These are phyloP conservation scores for Xanthorhoe spadicearia DNA, from an alignment of 2,888 invertebrate species.

Conservation along the genomic window DNA sequence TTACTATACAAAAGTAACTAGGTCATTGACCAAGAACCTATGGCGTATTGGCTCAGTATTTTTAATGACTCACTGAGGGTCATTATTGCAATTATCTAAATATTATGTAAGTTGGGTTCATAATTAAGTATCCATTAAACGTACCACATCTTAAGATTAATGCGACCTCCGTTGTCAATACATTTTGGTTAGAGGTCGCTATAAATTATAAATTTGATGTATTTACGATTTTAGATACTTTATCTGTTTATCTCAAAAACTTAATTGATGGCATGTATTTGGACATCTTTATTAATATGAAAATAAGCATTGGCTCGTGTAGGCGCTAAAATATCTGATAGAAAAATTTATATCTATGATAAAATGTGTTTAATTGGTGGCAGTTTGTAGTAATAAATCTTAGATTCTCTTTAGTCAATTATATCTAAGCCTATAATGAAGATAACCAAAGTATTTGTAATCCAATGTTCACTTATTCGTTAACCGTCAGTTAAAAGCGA, in stretches of 20 bases:
- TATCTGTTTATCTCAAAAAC: conserved; percentile 14
- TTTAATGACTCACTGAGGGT: conserved; percentile 9
- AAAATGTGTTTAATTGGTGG: conserved; percentile 4
- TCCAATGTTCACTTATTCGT: neutral
- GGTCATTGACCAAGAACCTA: no score
- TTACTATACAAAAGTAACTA: no score
- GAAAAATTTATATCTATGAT: conserved; percentile 1
- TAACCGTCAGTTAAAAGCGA: neutral
- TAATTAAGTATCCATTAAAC: conserved; percentile 31
- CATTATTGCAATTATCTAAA: conserved; percentile 26
- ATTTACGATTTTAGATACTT: conserved; percentile 19
- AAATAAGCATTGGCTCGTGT: conserved; percentile 16
- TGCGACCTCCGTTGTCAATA: conserved; percentile 39
- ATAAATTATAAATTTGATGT: conserved; percentile 20
- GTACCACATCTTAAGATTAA: conserved; percentile 21
- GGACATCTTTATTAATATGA: conserved; percentile 20
- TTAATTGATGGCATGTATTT: conserved; percentile 20
- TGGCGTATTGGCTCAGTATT: no score
- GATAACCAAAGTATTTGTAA: neutral
- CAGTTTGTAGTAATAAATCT: neutral
- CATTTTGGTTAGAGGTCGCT: conserved; percentile 30
- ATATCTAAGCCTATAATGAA: neutral
- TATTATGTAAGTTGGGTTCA: conserved; percentile 16
- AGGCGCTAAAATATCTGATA: conserved; percentile 9
- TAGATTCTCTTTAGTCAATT: neutral